A percentile compares a stretch with the other conserved stretches of the same genome.
Evolutionary conservation across 1,140 invertebrate species (phyloP).

Genomic region (Drosophila nikananu): DNA sequence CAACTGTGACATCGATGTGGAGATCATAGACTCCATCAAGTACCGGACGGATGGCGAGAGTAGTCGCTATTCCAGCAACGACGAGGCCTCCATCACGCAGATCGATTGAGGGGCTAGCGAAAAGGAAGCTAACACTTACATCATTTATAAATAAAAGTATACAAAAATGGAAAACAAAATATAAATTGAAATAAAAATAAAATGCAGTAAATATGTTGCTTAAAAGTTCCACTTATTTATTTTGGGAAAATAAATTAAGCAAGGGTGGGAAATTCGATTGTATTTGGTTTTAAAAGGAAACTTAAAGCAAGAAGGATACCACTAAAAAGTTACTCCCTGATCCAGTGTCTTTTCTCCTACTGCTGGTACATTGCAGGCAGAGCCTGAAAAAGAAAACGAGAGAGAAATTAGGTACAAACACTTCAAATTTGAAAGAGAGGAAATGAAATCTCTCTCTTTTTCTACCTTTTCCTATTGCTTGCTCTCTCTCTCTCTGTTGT

Average conservation of each 20-base stretch:
- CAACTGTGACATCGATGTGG: conserved; percentile 81
- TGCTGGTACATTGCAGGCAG: not conserved
- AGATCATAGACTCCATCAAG: conserved; percentile 84
- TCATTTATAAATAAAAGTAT: not conserved
- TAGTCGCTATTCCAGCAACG: conserved; percentile 81
- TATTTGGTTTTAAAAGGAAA: too few species aligned
- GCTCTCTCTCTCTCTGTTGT: too few species aligned
- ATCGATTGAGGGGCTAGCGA: conserved; percentile 55
- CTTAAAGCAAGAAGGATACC: not conserved
- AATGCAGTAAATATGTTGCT: not conserved
- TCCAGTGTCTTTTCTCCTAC: too few species aligned
- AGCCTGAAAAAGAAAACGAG: not conserved
- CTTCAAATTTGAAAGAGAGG: not conserved
- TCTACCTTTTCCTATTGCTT: too few species aligned
- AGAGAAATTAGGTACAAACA: too few species aligned
- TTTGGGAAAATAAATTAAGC: not conserved
- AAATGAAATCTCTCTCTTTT: not conserved
- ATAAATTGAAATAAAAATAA: not conserved
- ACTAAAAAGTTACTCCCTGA: too few species aligned
- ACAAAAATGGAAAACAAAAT: too few species aligned
- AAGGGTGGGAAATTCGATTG: not conserved
- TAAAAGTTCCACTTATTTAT: not conserved
- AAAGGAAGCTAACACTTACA: not conserved
- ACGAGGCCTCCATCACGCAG: conserved; percentile 79
- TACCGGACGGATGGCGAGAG: conserved; percentile 80